Conservation (phyloP, 64 coral and sea anemone species). For the Exaiptasia diaphana region DNA sequence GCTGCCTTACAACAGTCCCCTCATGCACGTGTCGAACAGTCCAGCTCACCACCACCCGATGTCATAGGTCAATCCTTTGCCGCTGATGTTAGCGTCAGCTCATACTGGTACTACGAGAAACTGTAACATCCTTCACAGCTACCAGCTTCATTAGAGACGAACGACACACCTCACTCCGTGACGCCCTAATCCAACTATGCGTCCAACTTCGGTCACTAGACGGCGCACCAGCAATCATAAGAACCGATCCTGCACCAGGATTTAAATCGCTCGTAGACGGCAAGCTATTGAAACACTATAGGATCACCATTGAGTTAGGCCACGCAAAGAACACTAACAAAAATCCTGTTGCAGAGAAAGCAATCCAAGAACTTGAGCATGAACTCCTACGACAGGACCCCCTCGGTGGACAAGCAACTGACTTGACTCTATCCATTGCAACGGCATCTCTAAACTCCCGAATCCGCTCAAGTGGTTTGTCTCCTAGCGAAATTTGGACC, state of each 20-base stretch:
- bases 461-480: slow-evolving; percentile 40
- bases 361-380: slow-evolving; percentile 6
- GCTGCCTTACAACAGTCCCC: slow-evolving; percentile 5
- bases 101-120: slow-evolving; percentile 24
- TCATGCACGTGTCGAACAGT: not conserved
- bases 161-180: not conserved
- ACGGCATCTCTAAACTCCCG: slow-evolving; percentile 42
- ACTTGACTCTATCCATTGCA: slow-evolving; percentile 26
- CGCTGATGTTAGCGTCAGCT: slow-evolving; percentile 31
- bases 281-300: not conserved
- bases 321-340: slow-evolving; percentile 22
- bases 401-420: not conserved
- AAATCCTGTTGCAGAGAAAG: slow-evolving; percentile 1
- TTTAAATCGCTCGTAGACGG: slow-evolving; percentile 3
- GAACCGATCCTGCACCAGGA: slow-evolving; percentile 33
- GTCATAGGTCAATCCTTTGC: slow-evolving; percentile 31
- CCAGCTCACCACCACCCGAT: not conserved
- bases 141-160: not conserved
- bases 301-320: slow-evolving; percentile 1
- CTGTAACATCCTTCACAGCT: slow-evolving; percentile 19
- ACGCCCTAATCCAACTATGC: slow-evolving; percentile 1
- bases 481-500: slow-evolving; percentile 46
- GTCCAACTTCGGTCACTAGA: slow-evolving; percentile 21
- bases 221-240: slow-evolving; percentile 5
- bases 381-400: slow-evolving; percentile 28